Evolutionary conservation across 2,113 vertebrate species (phyloP), one percentile per base, ranked within the genome.

Genomic region (Daubentonia madagascariensis): DNA sequence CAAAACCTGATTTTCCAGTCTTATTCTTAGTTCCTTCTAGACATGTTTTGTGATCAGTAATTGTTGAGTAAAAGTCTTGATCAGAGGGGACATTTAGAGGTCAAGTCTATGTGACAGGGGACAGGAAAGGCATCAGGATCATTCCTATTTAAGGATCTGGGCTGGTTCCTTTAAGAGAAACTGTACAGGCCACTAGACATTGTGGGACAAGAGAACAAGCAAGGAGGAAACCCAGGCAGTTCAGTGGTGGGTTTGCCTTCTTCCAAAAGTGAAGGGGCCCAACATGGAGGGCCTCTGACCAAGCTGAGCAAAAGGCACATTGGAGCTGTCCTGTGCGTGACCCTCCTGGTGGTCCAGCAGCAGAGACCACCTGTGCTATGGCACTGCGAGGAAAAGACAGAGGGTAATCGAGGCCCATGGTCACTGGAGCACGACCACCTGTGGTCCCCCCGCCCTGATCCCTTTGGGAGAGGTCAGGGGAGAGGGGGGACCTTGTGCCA

Each of bases 321-420:
- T 4, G 45, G 22, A 52, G 63, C 40, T 23, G 28, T 10, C n/a
- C 12, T 18, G 4, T 2, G 5, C 3, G 0, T 0, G 6, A 6
- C 8, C 13, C 25, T 81, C 16, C 1, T 4, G 30, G 52, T 5
- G 57, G 5, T 45, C 50, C 1, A 6, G n/a, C 40, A 13, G 20
- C 0, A 1, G 6, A 8, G 13, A 7, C 43, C n/a, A 9, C 8
- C 3, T 18, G 20, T 23, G 67, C 57, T 54, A 20, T 32, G 35
- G 45, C 32, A 0, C 3, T 45, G 52, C 52, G 57, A 54, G 45
- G 37, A 23, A 48, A 76, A 61, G 80, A 28, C 25, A 9, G 7
- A 0, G 10, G 45, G 32, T 54, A 32, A 61, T 25, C 0, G 7
- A 37, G n/a, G 16, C 20, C 13, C 14, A 2, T 5, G 32, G 37